Percentiles rank a stretch among this genome's conserved stretches.
phyloP scores from a whole-genome alignment of 2,888 invertebrate genomes.

The Cabera pusaria region DNA sequence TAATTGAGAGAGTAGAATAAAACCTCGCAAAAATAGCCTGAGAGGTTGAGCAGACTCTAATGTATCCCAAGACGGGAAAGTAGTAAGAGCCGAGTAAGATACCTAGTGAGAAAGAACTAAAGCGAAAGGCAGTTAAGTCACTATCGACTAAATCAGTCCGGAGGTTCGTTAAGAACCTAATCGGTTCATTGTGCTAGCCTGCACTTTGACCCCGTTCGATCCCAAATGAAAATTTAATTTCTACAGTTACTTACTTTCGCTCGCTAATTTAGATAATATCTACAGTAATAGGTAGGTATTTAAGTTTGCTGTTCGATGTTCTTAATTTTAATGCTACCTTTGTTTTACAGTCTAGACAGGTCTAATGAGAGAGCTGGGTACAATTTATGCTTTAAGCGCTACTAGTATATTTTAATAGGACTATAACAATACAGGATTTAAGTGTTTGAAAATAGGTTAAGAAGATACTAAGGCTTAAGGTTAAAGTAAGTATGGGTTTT shows the following conservation, averaged over 20 bases:
- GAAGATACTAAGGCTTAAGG: too few species aligned
- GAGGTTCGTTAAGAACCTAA: slow-evolving; percentile 61
- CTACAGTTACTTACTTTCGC: slow-evolving; percentile 33
- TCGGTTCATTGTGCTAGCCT: slow-evolving; percentile 59
- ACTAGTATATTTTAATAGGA: too few species aligned
- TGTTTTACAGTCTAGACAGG: slow-evolving; percentile 9
- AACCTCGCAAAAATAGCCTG: slow-evolving; percentile 1
- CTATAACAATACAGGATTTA: too few species aligned
- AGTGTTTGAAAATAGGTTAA: too few species aligned
- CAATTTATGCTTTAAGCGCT: too few species aligned
- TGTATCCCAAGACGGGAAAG: background rate
- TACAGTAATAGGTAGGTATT: slow-evolving; percentile 8
- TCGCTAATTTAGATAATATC: slow-evolving; percentile 16
- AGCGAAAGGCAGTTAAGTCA: slow-evolving; percentile 4
- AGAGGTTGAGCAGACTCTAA: background rate
- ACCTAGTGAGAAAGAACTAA: background rate
- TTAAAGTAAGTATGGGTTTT: too few species aligned
- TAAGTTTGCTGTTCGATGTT: slow-evolving; percentile 8
- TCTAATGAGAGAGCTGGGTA: slow-evolving; percentile 3
- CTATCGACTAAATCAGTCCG: slow-evolving; percentile 16
- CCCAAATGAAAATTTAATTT: slow-evolving; percentile 45
- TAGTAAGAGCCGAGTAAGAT: background rate
- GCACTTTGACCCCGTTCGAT: slow-evolving; percentile 51
- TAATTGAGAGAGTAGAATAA: slow-evolving; percentile 1
- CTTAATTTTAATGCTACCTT: slow-evolving; percentile 3